Percentiles rank a stretch among this genome's conserved stretches.
Evolutionary conservation across 2,797 vertebrate species (phyloP).

Genomic region (Anolis apletophallus): DNA sequence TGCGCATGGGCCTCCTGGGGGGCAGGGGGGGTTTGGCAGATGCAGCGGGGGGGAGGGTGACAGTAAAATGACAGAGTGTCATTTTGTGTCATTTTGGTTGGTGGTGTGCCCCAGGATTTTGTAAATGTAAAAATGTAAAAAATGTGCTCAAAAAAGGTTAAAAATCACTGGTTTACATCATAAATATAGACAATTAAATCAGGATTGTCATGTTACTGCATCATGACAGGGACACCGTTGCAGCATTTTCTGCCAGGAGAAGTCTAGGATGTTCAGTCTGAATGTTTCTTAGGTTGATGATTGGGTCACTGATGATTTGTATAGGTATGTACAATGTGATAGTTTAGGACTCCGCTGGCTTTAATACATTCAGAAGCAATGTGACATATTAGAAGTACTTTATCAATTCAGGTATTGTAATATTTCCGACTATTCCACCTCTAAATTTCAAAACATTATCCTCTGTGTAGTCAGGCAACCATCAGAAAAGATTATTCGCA

Average conservation of each 20-base stretch:
- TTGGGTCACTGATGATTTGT: conserved; percentile 1
- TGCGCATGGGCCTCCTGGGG: no score
- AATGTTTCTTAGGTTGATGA: not conserved
- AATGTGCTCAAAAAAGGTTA: no score
- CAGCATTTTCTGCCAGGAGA: not conserved
- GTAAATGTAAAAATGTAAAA: no score
- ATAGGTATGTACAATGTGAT: not conserved
- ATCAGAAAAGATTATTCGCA: not conserved
- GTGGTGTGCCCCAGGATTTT: no score
- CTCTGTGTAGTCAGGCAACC: not conserved
- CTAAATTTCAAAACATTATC: not conserved
- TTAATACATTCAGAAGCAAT: not conserved
- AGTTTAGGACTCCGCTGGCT: not conserved
- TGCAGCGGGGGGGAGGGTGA: no score
- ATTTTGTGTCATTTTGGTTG: no score
- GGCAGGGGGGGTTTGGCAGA: no score
- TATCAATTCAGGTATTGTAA: conserved; percentile 2
- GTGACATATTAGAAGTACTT: not conserved
- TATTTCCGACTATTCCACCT: not conserved
- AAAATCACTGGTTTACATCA: not conserved
- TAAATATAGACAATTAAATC: not conserved
- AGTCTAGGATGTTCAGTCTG: not conserved
- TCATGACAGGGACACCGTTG: not conserved
- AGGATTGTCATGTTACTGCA: not conserved
- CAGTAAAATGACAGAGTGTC: no score